A percentile compares a stretch with the other conserved stretches of the same genome.
phyloP scores from a whole-genome alignment of 2,888 invertebrate species.

The Cryptocheilus praepositus region DNA sequence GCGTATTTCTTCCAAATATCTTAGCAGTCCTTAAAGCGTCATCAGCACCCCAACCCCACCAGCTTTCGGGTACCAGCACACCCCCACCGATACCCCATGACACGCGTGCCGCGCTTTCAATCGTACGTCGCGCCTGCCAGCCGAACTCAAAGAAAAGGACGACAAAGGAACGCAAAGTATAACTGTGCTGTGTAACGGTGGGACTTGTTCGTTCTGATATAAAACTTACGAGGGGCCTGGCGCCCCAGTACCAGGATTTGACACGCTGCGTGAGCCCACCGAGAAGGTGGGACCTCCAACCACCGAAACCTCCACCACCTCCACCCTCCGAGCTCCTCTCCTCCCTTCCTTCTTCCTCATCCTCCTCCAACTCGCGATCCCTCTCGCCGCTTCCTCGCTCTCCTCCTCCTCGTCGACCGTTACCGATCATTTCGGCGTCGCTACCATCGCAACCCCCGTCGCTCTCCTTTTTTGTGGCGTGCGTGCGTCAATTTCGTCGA shows the following conservation, averaged over 20 bases:
- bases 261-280: slow-evolving; percentile 97
- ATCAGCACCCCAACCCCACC: too few relatives aligned
- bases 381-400: slow-evolving; percentile 62
- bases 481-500: slow-evolving; percentile 42
- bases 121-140: too few relatives aligned
- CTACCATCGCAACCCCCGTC: slow-evolving; percentile 73
- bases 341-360: slow-evolving; percentile 72
- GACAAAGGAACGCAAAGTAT: neutral
- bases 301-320: slow-evolving; percentile 79
- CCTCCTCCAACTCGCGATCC: slow-evolving; percentile 73
- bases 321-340: slow-evolving; percentile 73
- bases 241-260: slow-evolving; percentile 97
- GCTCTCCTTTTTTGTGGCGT: slow-evolving; percentile 65
- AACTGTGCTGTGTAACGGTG: slow-evolving; percentile 7
- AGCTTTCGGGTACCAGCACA: too few relatives aligned
- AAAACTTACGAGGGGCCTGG: slow-evolving; percentile 94
- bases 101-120: too few relatives aligned
- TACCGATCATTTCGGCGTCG: slow-evolving; percentile 75
- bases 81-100: too few relatives aligned
- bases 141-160: neutral
- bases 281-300: slow-evolving; percentile 91
- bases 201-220: slow-evolving; percentile 19
- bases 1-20: too few relatives aligned
- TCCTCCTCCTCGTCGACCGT: slow-evolving; percentile 66
- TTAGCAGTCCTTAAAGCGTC: too few relatives aligned